Base-by-base conservation (phyloP, 2,888 invertebrate species). In the Oscheius sp. region DNA sequence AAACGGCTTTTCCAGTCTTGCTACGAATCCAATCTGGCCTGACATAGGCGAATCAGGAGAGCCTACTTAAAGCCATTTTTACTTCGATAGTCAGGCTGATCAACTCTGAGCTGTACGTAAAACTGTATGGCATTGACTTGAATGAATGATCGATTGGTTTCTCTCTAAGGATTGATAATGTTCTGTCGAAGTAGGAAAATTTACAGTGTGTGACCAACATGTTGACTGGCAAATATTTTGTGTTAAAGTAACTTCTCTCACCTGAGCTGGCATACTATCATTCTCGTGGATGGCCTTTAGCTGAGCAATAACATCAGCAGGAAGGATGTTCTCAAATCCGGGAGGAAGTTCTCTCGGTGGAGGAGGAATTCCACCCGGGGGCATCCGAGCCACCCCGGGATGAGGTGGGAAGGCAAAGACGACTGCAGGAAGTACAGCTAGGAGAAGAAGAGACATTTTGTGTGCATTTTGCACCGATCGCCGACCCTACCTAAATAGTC, bases 321-420 rank as follows among this genome's bases (percentile, higher is more conserved):
- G 87, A 33, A 87, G 81, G 37, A 87, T 78, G 3, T 76, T 77
- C 55, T 83, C 85, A 62, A 87, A 78, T 60, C 82, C 85, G 58
- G 86, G 86, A 2, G 87, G 87, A 50, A 87, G 74, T 21, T 79
- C 75, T 79, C 74, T 74, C 37, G 74, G 74, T 47, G 68, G 74
- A 2, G 66, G 74, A 21, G 74, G 74, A 29, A 74, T 58, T 29
- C 65, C 47, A 13, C 70, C 57, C 3, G 32, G 33, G n/a, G 55
- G 55, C 55, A 55, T 55, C 3, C 55, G 21, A 29, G 55, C 21
- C 10, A 10, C 29, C 9, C 48, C 48, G 7, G 70, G 35, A n/a
- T 50, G 53, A 4, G 74, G 74, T 47, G 74, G 74, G 51, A 68
- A 74, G 29, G 74, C 74, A 9, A 74, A 11, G 50, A 48, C 42